These are phyloP conservation scores for Perccottus glenii DNA, from an alignment of 2,113 vertebrate genomes.

Conservation along the genomic window DNA sequence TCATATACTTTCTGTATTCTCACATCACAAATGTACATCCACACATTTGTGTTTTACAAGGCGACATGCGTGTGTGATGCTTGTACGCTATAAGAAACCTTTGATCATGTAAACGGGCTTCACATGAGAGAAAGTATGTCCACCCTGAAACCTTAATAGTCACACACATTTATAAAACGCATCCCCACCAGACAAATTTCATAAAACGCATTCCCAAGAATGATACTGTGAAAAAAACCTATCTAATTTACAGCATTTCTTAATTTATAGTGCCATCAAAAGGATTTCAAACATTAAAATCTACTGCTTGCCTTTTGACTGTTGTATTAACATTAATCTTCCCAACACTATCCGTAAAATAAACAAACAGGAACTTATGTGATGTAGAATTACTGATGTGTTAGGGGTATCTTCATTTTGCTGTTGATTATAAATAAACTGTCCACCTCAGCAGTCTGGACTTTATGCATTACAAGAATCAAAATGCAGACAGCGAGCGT, in stretches of 20 bases:
- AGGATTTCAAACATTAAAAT: conserved; percentile 11
- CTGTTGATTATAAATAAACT: conserved; percentile 64
- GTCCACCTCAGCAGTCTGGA: conserved; percentile 38
- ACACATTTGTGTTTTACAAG: conserved; percentile 10
- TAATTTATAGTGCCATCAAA: conserved; percentile 33
- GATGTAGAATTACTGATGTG: conserved; percentile 45
- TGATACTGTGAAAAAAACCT: conserved; percentile 28
- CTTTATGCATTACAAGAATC: conserved; percentile 59
- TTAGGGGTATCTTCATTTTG: conserved; percentile 19
- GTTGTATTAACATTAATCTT: conserved; percentile 35
- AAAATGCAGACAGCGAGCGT: conserved; percentile 62
- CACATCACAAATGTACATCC: conserved; percentile 18
- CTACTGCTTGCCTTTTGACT: conserved; percentile 24
- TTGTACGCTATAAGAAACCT: conserved; percentile 41
- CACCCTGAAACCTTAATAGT: conserved; percentile 54
- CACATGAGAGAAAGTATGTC: conserved; percentile 48
- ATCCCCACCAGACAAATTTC: conserved; percentile 35
- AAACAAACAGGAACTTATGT: conserved; percentile 18
- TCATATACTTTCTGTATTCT: conserved; percentile 17
- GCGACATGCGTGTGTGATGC: conserved; percentile 59
- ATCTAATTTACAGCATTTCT: conserved; percentile 24
- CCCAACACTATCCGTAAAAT: conserved; percentile 41
- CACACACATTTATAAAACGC: conserved; percentile 36
- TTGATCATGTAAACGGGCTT: conserved; percentile 59
- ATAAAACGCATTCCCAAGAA: conserved; percentile 39